Evolutionary conservation across 2,113 vertebrate species (phyloP).

Genomic region (Thinocorus orbignyianus): DNA sequence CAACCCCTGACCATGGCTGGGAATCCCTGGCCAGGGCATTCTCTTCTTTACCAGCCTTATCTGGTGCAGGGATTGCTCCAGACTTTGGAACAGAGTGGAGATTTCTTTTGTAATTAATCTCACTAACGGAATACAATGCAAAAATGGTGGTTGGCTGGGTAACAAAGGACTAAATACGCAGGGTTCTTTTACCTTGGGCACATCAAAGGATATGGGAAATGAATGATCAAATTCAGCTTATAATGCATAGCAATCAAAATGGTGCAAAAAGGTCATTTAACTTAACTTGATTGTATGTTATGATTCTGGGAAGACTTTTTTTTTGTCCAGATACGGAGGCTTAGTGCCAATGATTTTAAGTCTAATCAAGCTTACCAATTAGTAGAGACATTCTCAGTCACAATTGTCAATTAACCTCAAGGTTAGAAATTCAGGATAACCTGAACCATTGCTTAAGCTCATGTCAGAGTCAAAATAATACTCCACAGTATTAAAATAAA

Average conservation of each 20-base stretch:
- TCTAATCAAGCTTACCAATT: conserved; percentile 52
- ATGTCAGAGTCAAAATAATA: background rate
- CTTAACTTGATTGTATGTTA: conserved; percentile 25
- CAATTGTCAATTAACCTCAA: conserved; percentile 64
- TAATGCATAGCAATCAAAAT: conserved; percentile 35
- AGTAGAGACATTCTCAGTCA: conserved; percentile 19
- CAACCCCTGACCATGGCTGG: background rate
- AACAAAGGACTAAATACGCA: background rate
- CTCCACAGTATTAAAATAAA: background rate
- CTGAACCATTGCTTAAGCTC: background rate
- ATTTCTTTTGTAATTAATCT: background rate
- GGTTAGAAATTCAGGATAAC: conserved; percentile 32
- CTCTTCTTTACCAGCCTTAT: background rate
- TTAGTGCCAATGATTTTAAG: background rate
- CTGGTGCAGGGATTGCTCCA: background rate
- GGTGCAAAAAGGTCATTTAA: conserved; percentile 36
- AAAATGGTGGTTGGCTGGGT: background rate
- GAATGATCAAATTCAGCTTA: background rate
- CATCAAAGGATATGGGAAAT: background rate
- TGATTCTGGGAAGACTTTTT: background rate
- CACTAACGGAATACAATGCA: background rate
- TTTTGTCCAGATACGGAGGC: conserved; percentile 3
- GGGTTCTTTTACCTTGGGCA: background rate
- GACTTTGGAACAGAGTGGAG: background rate
- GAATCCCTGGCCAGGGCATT: background rate